Base-by-base conservation (phyloP, 2,797 vertebrate species). In the Sebastes oblongus region DNA sequence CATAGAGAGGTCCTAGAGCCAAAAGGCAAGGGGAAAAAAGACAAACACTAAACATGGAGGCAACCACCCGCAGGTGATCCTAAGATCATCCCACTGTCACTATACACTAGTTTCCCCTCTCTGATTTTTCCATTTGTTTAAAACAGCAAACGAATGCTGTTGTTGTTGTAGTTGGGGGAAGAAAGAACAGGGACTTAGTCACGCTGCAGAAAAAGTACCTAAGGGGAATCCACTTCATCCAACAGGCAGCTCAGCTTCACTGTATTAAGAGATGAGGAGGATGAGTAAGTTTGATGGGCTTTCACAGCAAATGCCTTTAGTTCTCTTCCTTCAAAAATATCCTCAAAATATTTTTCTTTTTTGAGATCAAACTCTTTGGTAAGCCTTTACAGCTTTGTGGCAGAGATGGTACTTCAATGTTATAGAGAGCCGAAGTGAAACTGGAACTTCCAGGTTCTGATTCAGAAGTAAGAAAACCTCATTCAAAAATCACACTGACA, bases 261-360 rank as follows among this genome's bases (percentile, higher is more conserved):
- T 84, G 91, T 81, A 76, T 86, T 88, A 77, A 77, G 82, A 85
- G 86, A 91, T 87, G 89, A 88, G 80, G 80, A 87, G 89, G 88
- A 82, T 80, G 74, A 91, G 69, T 73, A 66, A 66, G 64, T 83
- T 83, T 81, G 85, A 88, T 87, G 83, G 86, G 87, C 83, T 86
- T 90, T 90, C 84, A 85, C 66, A 84, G 72, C 80, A 77, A 82
- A 86, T 73, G 81, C 72, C 29, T 18, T 75, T 20, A 72, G 80
- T 84, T 84, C 72, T 76, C 68, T 81, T 61, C 50, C 78, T 67
- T 85, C 65, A 85, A 76, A 79, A 67, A 80, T 70, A 61, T 68
- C 59, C 30, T 67, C 27, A 36, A 80, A 70, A 69, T 52, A 18
- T 69, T 68, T 80, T 74, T 34, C 6, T n/a, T 60, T 56, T 77